phyloP scores from a whole-genome alignment of 2,797 vertebrate genomes.

The Arctocebus calabarensis region DNA sequence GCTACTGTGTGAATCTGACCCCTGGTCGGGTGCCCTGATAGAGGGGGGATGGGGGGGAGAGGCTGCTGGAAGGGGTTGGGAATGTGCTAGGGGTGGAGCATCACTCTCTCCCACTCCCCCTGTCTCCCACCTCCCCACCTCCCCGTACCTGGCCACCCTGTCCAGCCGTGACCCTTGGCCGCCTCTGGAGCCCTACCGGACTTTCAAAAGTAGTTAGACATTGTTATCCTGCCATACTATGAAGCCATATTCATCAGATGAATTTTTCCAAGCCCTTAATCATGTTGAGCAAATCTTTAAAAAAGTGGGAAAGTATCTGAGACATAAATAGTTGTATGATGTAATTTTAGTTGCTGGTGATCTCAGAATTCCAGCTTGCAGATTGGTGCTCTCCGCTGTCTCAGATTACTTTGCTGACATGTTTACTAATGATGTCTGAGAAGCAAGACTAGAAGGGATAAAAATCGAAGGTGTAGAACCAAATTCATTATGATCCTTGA shows the following conservation, averaged over 20 bases:
- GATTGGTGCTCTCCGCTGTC: slow-evolving; percentile 97
- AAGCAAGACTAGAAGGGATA: slow-evolving; percentile 98
- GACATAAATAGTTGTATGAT: slow-evolving; percentile 96
- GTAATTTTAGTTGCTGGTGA: slow-evolving; percentile 96
- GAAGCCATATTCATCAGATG: slow-evolving; percentile 97
- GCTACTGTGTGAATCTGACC: too few species aligned
- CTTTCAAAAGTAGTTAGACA: slow-evolving; percentile 95
- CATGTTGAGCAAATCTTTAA: slow-evolving; percentile 97
- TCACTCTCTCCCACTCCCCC: too few species aligned
- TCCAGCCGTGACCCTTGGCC: too few species aligned
- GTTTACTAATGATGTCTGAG: slow-evolving; percentile 98
- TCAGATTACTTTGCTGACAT: slow-evolving; percentile 99
- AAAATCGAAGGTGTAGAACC: slow-evolving; percentile 99
- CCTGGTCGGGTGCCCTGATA: too few species aligned
- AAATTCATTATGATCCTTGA: slow-evolving; percentile 96
- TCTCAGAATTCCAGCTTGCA: slow-evolving; percentile 97
- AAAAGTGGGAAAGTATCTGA: slow-evolving; percentile 98
- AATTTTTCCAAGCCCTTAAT: slow-evolving; percentile 96
- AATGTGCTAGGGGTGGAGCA: too few species aligned
- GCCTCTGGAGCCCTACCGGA: slow-evolving; percentile 85
- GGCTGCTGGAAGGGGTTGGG: too few species aligned
- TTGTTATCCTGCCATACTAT: slow-evolving; percentile 94
- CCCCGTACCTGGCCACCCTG: too few species aligned
- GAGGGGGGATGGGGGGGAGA: too few species aligned
- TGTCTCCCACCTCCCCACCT: too few species aligned